Conservation (phyloP, 2,113 vertebrate genomes). For the Cyanocitta stelleri region DNA sequence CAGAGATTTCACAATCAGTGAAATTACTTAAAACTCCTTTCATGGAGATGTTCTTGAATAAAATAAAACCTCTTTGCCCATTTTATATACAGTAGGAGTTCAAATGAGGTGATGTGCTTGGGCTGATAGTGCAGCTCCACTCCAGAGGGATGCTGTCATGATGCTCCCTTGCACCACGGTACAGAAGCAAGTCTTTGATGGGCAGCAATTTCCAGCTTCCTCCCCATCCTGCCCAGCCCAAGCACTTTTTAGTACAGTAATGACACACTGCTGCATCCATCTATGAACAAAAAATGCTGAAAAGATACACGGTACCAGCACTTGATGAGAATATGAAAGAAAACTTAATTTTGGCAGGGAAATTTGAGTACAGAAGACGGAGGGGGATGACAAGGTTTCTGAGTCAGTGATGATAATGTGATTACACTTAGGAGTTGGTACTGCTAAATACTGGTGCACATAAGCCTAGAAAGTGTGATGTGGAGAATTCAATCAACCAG, state of each 20-base stretch:
- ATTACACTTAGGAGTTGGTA: neutral
- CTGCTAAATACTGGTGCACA: neutral
- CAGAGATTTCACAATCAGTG: neutral
- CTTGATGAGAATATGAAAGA: neutral
- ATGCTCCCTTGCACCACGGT: fast-evolving
- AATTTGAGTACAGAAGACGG: neutral
- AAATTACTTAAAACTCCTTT: neutral
- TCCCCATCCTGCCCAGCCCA: neutral
- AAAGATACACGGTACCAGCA: neutral
- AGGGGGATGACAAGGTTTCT: neutral
- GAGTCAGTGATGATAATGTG: neutral
- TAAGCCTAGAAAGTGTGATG: neutral
- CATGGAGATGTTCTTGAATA: neutral
- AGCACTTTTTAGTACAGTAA: neutral
- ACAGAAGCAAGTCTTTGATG: neutral
- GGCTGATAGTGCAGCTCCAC: neutral
- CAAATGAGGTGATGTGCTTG: neutral
- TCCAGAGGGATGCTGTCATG: neutral
- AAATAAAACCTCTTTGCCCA: neutral
- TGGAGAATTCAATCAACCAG: neutral
- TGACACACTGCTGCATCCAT: neutral
- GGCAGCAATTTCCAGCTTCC: neutral
- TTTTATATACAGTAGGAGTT: neutral
- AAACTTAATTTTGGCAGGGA: neutral
- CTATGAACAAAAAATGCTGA: neutral